Percentiles rank a stretch among this genome's conserved stretches.
Conservation (phyloP, 2,113 vertebrate genomes). For the Microcebus tavaratra region DNA sequence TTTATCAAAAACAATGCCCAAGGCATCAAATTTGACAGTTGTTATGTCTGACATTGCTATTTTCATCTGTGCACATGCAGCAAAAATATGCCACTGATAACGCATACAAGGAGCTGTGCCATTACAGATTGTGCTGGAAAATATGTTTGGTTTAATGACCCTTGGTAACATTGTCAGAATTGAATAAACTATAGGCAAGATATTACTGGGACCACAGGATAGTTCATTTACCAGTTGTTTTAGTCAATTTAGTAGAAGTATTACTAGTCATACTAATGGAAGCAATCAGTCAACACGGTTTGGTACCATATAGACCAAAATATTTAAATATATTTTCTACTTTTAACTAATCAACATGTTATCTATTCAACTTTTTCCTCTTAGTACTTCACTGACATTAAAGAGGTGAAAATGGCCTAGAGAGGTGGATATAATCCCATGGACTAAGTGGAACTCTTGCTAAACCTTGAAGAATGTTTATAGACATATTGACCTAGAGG, state of each 20-base stretch:
- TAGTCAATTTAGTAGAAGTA: not conserved
- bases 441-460: not conserved
- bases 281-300: not conserved
- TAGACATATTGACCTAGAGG: not conserved
- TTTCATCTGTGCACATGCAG: slow-evolving; percentile 56
- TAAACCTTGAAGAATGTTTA: not conserved
- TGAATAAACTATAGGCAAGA: slow-evolving; percentile 27
- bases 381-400: not conserved
- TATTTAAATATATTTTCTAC: not conserved
- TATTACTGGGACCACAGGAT: not conserved
- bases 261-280: not conserved
- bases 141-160: slow-evolving; percentile 54
- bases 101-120: not conserved
- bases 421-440: not conserved
- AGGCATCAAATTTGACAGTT: slow-evolving; percentile 70
- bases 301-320: not conserved
- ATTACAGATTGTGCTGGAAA: slow-evolving; percentile 12
- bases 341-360: not conserved
- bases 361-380: not conserved
- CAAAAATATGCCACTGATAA: slow-evolving; percentile 24
- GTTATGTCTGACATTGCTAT: slow-evolving; percentile 57
- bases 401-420: not conserved
- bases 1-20: slow-evolving; percentile 47
- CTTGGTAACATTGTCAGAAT: slow-evolving; percentile 34
- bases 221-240: not conserved